phyloP scores from a whole-genome alignment of 2,113 vertebrate species.

The Ceyx melanurus region DNA sequence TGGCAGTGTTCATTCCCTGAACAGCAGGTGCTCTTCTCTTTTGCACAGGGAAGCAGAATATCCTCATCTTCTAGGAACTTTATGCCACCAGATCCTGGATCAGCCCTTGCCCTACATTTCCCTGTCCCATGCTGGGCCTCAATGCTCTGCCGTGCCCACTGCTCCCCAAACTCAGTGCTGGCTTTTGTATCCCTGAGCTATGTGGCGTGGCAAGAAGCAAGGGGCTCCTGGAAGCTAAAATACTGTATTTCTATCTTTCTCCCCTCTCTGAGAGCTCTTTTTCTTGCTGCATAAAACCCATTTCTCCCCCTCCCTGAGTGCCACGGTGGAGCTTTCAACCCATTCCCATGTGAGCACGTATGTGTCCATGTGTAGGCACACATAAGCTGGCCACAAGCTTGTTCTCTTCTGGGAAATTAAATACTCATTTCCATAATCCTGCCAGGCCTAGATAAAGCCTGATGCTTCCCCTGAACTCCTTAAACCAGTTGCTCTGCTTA shows the following conservation, averaged over 20 bases:
- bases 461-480: neutral
- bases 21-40: neutral
- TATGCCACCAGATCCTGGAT: fast-evolving
- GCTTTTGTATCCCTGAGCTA: neutral
- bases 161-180: fast-evolving
- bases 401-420: constrained; percentile 25
- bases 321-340: fast-evolving
- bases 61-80: neutral
- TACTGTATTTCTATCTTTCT: neutral
- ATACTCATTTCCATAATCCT: constrained; percentile 7
- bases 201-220: fast-evolving
- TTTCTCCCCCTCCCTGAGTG: neutral
- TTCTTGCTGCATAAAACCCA: neutral
- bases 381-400: neutral
- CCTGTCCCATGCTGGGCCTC: fast-evolving
- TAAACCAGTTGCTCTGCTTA: neutral
- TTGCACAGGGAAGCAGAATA: neutral
- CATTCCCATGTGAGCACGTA: fast-evolving
- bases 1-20: neutral
- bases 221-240: fast-evolving
- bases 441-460: neutral
- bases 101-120: neutral
- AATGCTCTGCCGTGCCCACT: fast-evolving
- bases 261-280: neutral
- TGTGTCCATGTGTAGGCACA: neutral